Base-by-base conservation (phyloP, 1,140 invertebrate species). In the Euura lappo region DNA sequence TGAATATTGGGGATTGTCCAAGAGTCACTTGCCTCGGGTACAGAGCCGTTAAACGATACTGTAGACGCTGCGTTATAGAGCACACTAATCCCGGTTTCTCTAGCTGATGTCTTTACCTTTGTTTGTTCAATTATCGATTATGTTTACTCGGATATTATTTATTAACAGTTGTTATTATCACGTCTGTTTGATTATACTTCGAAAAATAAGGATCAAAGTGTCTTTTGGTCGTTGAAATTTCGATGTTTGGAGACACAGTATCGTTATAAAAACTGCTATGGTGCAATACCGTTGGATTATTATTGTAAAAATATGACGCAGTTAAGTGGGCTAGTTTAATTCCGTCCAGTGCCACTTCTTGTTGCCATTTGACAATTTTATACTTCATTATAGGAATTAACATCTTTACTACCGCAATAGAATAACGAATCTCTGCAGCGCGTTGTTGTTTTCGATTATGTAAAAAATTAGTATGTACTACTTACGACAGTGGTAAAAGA, bases 11-110 rank as follows among this genome's bases (percentile, higher is more conserved):
- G 81, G 96, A 97, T 85, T 97, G 96, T 77, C 77, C 84, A 0
- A 93, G 93, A 76, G 93, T 97, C 69, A 95, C 95, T 0, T 86
- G 95, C 44, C 92, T 97, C 79, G 96, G 96, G 0, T 98, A 97
- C 84, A 89, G 94, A 78, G 94, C 95, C 2, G 95, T 98, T 13
- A 97, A 97, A 83, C 95, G 94, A 80, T 96, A 95, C 82, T 97
- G 96, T 84, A 94, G 95, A 79, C 87, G 94, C 76, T 97, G 96
- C 85, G 93, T 98, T 71, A 98, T 98, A 77, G 96, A 98, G 85
- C 96, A 98, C 80, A 97, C 96, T 0, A 97, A 98, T 88, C 96
- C 96, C 66, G 96, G 95, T 44, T 97, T 98, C 85, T 97, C 81
- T 10, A 87, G 84, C 72, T 86, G 78, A 81, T 76, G n/a, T 45